Conservation (phyloP, 2,888 invertebrate genomes). For the Napeogenes sylphis region DNA sequence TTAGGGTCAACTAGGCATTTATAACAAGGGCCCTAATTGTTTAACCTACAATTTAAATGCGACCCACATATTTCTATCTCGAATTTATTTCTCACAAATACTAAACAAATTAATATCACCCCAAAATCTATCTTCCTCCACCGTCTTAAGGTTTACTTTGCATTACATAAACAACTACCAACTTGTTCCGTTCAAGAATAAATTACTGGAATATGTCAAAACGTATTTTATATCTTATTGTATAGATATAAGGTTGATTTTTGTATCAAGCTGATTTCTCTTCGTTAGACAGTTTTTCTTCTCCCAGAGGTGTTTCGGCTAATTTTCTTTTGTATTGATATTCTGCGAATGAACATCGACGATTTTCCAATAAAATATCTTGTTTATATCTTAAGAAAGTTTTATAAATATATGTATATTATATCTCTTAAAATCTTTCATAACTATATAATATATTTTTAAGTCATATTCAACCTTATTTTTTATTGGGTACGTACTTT, state of each 20-base stretch:
- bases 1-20: slow-evolving; percentile 15
- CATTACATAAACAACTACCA: not conserved
- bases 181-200: slow-evolving; percentile 10
- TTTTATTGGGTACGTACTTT: too few relatives aligned
- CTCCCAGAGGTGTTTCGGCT: slow-evolving; percentile 24
- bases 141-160: slow-evolving; percentile 9
- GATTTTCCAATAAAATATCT: slow-evolving; percentile 3
- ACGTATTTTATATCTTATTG: slow-evolving; percentile 13
- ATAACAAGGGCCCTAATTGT: slow-evolving; percentile 31
- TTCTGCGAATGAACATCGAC: not conserved
- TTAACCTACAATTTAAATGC: slow-evolving; percentile 31
- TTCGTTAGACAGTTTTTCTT: slow-evolving; percentile 13
- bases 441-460: too few relatives aligned
- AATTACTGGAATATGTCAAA: slow-evolving; percentile 12
- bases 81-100: slow-evolving; percentile 17
- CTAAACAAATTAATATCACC: slow-evolving; percentile 5
- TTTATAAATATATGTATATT: not conserved
- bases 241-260: slow-evolving; percentile 12
- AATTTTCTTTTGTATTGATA: slow-evolving; percentile 17
- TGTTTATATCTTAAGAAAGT: not conserved
- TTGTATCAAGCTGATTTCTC: slow-evolving; percentile 1
- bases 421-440: too few relatives aligned
- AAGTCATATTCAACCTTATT: too few relatives aligned
- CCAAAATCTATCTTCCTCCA: slow-evolving; percentile 2
- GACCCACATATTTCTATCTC: slow-evolving; percentile 27